phyloP scores from a whole-genome alignment of 2,888 invertebrate genomes.

The Diloba caeruleocephala region DNA sequence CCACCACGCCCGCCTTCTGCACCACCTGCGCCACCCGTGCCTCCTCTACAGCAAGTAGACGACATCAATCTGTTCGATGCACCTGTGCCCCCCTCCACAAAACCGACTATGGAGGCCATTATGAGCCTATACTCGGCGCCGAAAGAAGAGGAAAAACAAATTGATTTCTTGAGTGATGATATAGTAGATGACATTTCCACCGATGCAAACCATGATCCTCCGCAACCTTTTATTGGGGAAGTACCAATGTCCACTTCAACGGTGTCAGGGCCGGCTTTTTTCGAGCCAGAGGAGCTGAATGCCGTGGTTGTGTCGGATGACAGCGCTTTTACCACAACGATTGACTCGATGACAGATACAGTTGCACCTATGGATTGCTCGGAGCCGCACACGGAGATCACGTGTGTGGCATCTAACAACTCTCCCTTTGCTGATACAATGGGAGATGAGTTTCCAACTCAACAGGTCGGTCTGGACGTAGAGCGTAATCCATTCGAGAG shows the following conservation, averaged over 20 bases:
- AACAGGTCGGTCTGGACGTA: conserved; percentile 49
- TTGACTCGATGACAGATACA: conserved; percentile 38
- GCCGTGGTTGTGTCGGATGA: neutral
- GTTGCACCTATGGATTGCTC: conserved; percentile 78
- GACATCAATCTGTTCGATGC: conserved; percentile 90
- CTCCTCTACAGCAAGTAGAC: conserved; percentile 68
- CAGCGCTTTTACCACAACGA: conserved; percentile 17
- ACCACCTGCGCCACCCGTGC: conserved; percentile 79
- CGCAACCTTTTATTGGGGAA: conserved; percentile 59
- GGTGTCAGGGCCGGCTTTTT: conserved; percentile 17
- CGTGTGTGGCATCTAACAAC: conserved; percentile 58
- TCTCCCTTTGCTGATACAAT: conserved; percentile 74
- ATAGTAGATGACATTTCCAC: conserved; percentile 74
- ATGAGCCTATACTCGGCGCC: conserved; percentile 88
- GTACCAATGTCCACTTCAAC: conserved; percentile 56
- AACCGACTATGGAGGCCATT: conserved; percentile 90
- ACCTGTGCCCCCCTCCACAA: conserved; percentile 82
- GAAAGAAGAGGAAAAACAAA: conserved; percentile 79
- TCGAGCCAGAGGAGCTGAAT: conserved; percentile 13
- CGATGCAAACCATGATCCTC: conserved; percentile 49
- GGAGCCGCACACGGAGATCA: conserved; percentile 63
- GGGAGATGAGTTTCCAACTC: conserved; percentile 55
- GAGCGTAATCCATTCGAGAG: conserved; percentile 81
- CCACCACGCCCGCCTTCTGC: conserved; percentile 82
- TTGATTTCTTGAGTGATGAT: conserved; percentile 90